Evolutionary conservation across 2,797 vertebrate species (phyloP).

Genomic region (Hemibagrus guttatus): DNA sequence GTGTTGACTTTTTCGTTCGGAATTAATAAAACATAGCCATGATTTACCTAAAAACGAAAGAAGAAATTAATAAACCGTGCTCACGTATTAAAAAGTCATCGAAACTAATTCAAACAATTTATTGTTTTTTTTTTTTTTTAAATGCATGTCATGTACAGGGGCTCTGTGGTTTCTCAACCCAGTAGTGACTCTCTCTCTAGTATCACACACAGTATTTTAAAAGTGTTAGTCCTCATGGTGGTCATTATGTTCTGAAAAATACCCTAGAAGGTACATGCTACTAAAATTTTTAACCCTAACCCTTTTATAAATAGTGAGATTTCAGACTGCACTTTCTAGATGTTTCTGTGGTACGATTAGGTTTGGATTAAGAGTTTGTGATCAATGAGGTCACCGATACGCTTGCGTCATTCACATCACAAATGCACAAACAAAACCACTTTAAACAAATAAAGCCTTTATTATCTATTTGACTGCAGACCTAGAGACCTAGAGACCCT

Average conservation of each 20-base stretch:
- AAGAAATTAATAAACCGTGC: too few relatives aligned
- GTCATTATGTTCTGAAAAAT: neutral
- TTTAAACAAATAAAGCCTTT: constrained; percentile 5
- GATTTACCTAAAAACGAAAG: too few relatives aligned
- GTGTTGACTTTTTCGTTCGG: too few relatives aligned
- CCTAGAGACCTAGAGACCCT: neutral
- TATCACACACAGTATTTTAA: neutral
- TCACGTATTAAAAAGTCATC: too few relatives aligned
- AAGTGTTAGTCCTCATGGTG: neutral
- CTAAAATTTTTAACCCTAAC: too few relatives aligned
- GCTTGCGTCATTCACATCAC: neutral
- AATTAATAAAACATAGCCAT: too few relatives aligned
- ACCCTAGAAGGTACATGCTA: too few relatives aligned
- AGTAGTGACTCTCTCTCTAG: neutral
- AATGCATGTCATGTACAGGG: too few relatives aligned
- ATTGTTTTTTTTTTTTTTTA: too few relatives aligned
- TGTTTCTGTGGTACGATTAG: neutral
- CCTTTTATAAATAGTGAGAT: neutral
- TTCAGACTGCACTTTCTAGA: neutral
- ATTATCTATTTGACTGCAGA: neutral
- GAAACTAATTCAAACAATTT: too few relatives aligned
- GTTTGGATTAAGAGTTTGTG: neutral
- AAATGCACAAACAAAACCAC: neutral
- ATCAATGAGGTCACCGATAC: neutral
- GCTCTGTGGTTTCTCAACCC: neutral